Conservation (phyloP, 2,888 invertebrate species). For the Bhutanitis thaidina region DNA sequence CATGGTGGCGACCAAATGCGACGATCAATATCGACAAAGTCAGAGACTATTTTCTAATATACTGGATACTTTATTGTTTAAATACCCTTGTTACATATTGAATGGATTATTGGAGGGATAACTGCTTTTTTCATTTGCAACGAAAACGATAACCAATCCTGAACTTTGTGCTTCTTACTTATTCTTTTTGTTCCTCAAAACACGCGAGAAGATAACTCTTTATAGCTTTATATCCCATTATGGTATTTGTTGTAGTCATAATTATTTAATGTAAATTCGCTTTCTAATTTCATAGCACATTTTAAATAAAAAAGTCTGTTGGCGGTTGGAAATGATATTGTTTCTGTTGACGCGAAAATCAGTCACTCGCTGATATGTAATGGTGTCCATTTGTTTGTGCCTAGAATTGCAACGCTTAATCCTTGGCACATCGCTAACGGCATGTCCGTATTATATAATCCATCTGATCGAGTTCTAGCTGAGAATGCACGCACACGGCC, state of each 20-base stretch:
- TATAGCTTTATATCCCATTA: constrained; percentile 3
- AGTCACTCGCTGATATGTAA: constrained; percentile 63
- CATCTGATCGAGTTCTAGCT: constrained; percentile 24
- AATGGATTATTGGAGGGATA: neutral
- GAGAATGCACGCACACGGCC: constrained; percentile 32
- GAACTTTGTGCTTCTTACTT: constrained; percentile 17
- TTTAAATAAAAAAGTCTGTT: constrained; percentile 27
- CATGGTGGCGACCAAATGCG: constrained; percentile 27
- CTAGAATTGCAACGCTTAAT: constrained; percentile 67
- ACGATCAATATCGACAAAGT: constrained; percentile 23
- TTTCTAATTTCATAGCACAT: neutral
- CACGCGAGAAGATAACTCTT: constrained; percentile 14
- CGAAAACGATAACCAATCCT: constrained; percentile 17
- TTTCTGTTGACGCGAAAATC: constrained; percentile 49
- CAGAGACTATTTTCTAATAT: constrained; percentile 7
- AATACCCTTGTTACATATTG: neutral
- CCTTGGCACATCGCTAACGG: constrained; percentile 67
- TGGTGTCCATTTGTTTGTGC: constrained; percentile 67
- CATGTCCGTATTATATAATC: constrained; percentile 66
- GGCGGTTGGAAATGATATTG: constrained; percentile 34
- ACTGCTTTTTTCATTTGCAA: constrained; percentile 14
- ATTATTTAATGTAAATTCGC: neutral
- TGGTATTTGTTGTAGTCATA: neutral
- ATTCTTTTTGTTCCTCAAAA: constrained; percentile 11
- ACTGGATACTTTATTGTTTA: constrained; percentile 5